Conservation (phyloP, 2,797 vertebrate genomes). For the Bradypus variegatus region DNA sequence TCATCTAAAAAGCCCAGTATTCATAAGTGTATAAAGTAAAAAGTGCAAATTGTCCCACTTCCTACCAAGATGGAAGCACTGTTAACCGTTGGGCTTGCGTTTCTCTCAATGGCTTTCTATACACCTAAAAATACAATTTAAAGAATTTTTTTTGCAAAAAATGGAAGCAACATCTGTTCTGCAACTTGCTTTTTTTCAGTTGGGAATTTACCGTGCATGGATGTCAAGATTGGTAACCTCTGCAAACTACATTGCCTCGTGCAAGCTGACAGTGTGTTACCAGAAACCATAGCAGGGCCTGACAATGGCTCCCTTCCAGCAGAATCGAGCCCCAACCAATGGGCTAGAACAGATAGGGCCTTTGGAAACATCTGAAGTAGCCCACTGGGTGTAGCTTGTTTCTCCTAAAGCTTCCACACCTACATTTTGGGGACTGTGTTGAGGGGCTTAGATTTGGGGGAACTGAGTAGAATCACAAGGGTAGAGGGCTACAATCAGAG, state of each 20-base stretch:
- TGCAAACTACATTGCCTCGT: not conserved
- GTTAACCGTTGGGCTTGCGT: not conserved
- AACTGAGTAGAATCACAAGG: not conserved
- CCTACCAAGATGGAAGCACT: not conserved
- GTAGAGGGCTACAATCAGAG: not conserved
- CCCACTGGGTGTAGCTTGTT: not conserved
- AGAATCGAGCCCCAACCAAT: not conserved
- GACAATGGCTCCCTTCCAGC: not conserved
- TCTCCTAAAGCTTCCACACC: not conserved
- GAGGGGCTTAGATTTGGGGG: not conserved
- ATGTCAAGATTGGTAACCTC: not conserved
- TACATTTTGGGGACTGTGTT: too few relatives aligned
- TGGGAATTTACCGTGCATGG: not conserved
- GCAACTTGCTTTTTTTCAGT: not conserved
- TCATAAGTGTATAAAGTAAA: not conserved
- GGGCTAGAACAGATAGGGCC: not conserved
- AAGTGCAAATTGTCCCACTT: not conserved
- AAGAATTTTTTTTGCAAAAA: not conserved
- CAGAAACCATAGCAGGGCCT: too few relatives aligned
- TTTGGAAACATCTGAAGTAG: not conserved
- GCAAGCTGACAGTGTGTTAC: not conserved
- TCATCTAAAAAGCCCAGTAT: conserved; percentile 13
- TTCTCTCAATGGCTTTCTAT: not conserved
- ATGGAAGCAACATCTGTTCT: not conserved
- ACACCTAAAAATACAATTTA: not conserved